Conservation (phyloP, 2,113 vertebrate species). For the Ursus arctos region DNA sequence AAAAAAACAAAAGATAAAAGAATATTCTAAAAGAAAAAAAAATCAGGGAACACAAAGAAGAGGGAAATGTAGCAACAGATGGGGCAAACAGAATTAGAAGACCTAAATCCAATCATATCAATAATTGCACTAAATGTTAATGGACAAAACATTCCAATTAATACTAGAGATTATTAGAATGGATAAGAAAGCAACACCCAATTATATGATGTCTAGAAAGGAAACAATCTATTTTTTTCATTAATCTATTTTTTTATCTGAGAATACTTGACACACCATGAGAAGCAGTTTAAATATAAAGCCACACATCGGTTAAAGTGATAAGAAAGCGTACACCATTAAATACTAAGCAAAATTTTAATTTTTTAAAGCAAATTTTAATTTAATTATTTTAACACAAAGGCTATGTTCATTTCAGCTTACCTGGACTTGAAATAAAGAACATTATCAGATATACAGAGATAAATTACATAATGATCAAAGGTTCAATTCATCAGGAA, state of each 20-base stretch:
- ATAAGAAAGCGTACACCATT: neutral
- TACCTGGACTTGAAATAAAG: neutral
- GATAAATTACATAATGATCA: too few relatives aligned
- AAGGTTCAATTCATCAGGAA: neutral
- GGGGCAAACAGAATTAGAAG: neutral
- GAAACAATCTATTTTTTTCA: neutral
- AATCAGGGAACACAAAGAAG: neutral
- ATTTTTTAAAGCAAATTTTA: too few relatives aligned
- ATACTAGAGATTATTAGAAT: neutral
- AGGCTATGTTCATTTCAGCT: neutral
- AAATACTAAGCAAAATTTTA: neutral
- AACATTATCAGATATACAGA: neutral
- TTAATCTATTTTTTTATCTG: neutral
- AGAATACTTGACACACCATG: neutral
- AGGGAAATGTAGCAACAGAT: neutral
- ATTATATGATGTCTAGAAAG: neutral
- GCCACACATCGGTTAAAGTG: neutral
- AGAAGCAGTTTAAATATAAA: neutral
- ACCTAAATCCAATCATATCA: neutral
- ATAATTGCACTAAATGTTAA: neutral
- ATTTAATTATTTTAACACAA: neutral
- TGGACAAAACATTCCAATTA: neutral
- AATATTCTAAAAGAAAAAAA: neutral
- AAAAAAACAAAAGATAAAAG: neutral
- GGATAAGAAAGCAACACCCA: neutral